These are phyloP conservation scores for Euwallacea fornicatus DNA, from an alignment of 1,140 invertebrate species.

Conservation along the genomic window DNA sequence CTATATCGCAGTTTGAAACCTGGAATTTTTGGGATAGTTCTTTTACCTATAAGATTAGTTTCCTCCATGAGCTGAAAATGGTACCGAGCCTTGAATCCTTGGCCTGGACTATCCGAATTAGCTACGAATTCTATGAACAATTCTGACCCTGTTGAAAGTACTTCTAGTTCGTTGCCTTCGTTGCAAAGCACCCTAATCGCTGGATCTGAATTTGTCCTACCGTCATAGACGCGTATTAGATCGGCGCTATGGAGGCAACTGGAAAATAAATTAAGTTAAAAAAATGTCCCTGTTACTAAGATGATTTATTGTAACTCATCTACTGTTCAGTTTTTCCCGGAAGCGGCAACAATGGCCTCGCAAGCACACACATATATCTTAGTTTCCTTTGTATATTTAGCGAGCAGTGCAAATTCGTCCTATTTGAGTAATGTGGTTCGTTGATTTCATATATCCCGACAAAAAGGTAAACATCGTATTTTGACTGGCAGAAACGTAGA, in stretches of 20 bases:
- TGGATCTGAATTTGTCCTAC: slow-evolving; percentile 63
- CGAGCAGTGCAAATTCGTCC: neutral
- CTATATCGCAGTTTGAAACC: neutral
- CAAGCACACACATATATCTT: too few species aligned
- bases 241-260: slow-evolving; percentile 81
- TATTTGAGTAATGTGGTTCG: neutral
- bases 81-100: slow-evolving; percentile 83
- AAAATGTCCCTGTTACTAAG: slow-evolving; percentile 26
- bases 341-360: neutral
- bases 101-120: slow-evolving; percentile 77
- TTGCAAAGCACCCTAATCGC: slow-evolving; percentile 82
- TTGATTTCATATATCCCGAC: neutral
- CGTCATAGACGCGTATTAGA: slow-evolving; percentile 79
- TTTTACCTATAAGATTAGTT: slow-evolving; percentile 48
- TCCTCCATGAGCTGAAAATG: slow-evolving; percentile 72
- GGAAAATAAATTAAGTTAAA: slow-evolving; percentile 52
- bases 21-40: too few species aligned
- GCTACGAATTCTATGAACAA: slow-evolving; percentile 81
- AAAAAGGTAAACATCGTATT: slow-evolving; percentile 1
- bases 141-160: slow-evolving; percentile 78
- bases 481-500: slow-evolving; percentile 1
- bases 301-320: slow-evolving; percentile 4
- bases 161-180: slow-evolving; percentile 71
- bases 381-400: neutral
- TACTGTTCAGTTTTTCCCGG: neutral